Percentiles rank a stretch among this genome's conserved stretches.
These are phyloP conservation scores for Nibea albiflora DNA, from an alignment of 2,113 vertebrate species.

Conservation along the genomic window DNA sequence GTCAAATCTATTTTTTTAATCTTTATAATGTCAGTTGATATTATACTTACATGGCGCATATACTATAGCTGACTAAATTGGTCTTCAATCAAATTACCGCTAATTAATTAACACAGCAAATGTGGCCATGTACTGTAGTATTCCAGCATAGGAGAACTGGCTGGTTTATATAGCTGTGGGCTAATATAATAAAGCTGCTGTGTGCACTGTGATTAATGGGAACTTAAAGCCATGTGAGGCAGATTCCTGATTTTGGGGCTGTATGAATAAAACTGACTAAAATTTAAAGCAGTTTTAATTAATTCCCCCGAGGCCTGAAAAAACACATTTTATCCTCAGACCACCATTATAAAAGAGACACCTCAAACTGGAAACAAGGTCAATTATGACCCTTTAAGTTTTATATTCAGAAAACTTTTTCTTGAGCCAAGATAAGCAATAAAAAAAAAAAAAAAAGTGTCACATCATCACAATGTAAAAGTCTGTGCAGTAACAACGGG, in stretches of 20 bases:
- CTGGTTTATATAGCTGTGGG: constrained; percentile 9
- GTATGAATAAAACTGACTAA: not conserved
- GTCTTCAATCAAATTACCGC: not conserved
- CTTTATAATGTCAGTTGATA: not conserved
- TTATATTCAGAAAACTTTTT: too few species aligned
- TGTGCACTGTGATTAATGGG: not conserved
- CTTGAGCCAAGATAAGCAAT: too few species aligned
- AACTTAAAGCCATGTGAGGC: constrained; percentile 11
- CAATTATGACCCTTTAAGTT: too few species aligned
- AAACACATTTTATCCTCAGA: too few species aligned
- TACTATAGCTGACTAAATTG: not conserved
- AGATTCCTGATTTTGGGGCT: not conserved
- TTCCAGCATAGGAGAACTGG: not conserved
- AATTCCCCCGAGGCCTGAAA: too few species aligned
- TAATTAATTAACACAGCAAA: not conserved
- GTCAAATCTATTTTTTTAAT: not conserved
- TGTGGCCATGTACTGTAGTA: not conserved
- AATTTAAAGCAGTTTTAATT: not conserved
- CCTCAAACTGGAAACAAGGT: too few species aligned
- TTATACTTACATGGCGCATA: not conserved
- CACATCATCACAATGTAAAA: too few species aligned
- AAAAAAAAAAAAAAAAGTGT: too few species aligned
- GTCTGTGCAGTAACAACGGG: too few species aligned
- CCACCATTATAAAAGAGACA: too few species aligned
- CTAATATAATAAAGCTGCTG: constrained; percentile 2